These are phyloP conservation scores for Siphlonurus alternatus DNA, from an alignment of 2,888 invertebrate genomes.

Conservation along the genomic window DNA sequence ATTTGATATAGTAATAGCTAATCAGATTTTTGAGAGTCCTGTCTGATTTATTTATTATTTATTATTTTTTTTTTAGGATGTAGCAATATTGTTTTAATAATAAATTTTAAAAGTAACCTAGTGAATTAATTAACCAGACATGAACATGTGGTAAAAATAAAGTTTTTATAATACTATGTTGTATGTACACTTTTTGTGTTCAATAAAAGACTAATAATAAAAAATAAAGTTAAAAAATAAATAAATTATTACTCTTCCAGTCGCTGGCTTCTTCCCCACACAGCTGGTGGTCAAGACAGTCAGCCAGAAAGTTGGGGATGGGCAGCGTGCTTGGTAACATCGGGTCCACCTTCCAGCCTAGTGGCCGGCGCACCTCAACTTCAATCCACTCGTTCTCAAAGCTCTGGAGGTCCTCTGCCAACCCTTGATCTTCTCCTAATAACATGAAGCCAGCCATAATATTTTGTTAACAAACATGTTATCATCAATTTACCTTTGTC, in stretches of 20 bases:
- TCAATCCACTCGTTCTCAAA: conserved; percentile 90
- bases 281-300: conserved; percentile 1
- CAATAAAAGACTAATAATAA: too few relatives aligned
- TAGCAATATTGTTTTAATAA: too few relatives aligned
- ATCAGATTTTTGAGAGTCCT: too few relatives aligned
- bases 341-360: conserved; percentile 25
- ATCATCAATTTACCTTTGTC: conserved; percentile 36
- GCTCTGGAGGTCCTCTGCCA: conserved; percentile 49
- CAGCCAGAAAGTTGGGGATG: conserved; percentile 5
- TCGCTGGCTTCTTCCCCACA: not conserved
- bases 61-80: too few relatives aligned
- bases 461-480: not conserved
- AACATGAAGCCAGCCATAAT: not conserved
- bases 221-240: conserved; percentile 1
- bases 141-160: too few relatives aligned
- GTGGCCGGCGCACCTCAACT: conserved; percentile 53
- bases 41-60: too few relatives aligned
- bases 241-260: not conserved
- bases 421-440: conserved; percentile 13
- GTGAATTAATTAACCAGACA: too few relatives aligned
- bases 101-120: too few relatives aligned
- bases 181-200: too few relatives aligned
- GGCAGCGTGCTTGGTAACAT: not conserved
- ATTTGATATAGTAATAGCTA: too few relatives aligned
- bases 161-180: too few relatives aligned